Evolutionary conservation across 2,888 invertebrate species (phyloP).

Genomic region (Cephus pulcher): DNA sequence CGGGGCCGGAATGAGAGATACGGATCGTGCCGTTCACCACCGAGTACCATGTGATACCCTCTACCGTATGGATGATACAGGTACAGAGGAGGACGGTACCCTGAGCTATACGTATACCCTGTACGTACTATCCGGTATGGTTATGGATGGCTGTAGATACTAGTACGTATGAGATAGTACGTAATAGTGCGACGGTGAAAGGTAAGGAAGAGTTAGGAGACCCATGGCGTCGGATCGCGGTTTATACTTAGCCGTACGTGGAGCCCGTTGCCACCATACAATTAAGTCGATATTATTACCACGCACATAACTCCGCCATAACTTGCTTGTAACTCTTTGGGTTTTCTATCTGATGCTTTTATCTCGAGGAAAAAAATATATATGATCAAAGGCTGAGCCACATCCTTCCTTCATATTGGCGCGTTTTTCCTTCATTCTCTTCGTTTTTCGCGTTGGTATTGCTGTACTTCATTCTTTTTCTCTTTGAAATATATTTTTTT

Average conservation of each 20-base stretch:
- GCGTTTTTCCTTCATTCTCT: conserved; percentile 2
- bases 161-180: not conserved
- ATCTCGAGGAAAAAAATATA: conserved; percentile 21
- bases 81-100: not conserved
- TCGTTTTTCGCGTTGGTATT: not conserved
- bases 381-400: conserved; percentile 25
- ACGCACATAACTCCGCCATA: conserved; percentile 40
- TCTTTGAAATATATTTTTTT: not conserved
- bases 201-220: not conserved
- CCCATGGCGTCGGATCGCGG: not conserved
- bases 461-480: not conserved
- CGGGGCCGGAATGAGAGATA: conserved; percentile 3
- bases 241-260: not conserved
- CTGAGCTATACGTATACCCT: not conserved
- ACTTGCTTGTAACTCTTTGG: conserved; percentile 35
- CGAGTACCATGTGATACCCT: conserved; percentile 8
- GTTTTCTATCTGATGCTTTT: conserved; percentile 20
- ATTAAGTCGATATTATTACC: conserved; percentile 54
- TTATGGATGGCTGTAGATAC: not conserved
- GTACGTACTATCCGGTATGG: not conserved
- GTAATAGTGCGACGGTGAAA: not conserved
- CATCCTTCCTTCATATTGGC: not conserved
- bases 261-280: conserved; percentile 36
- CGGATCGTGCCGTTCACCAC: not conserved
- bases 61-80: conserved; percentile 15